phyloP scores from a whole-genome alignment of 2,113 vertebrate species.

The Ailurus styani region DNA sequence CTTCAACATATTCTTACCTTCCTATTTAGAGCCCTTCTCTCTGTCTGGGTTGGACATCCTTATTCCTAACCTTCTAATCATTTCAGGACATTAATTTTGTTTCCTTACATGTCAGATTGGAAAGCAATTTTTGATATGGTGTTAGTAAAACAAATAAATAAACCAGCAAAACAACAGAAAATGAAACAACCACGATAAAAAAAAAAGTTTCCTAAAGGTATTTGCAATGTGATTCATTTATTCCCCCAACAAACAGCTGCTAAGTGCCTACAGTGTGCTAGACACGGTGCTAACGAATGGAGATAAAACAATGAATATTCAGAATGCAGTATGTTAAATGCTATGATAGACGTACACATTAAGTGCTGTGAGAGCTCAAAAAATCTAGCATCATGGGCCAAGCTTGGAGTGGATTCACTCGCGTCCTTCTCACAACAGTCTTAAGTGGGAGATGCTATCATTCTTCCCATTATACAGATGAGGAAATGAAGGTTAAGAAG shows the following conservation, averaged over 20 bases:
- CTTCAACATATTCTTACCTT: accelerated
- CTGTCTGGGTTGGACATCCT: background rate
- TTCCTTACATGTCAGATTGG: background rate
- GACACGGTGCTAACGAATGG: background rate
- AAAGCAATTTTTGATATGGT: background rate
- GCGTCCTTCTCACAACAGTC: background rate
- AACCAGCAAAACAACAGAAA: background rate
- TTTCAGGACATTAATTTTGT: background rate
- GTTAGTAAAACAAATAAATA: background rate
- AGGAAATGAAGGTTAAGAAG: background rate
- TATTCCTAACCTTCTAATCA: background rate
- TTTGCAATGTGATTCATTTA: background rate
- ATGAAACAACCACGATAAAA: background rate
- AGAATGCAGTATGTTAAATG: background rate
- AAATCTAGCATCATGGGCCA: background rate
- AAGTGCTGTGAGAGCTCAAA: background rate
- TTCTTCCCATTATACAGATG: background rate
- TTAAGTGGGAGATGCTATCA: background rate
- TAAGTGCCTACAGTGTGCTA: background rate
- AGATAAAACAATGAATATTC: background rate
- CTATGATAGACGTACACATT: background rate
- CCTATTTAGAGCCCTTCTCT: background rate
- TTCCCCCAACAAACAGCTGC: background rate
- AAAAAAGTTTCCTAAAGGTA: background rate
- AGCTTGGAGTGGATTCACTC: background rate